A percentile compares a stretch with the other conserved stretches of the same genome.
Evolutionary conservation across 2,797 vertebrate genomes (phyloP).

Genomic region (Rhadinocentrus ornatus): DNA sequence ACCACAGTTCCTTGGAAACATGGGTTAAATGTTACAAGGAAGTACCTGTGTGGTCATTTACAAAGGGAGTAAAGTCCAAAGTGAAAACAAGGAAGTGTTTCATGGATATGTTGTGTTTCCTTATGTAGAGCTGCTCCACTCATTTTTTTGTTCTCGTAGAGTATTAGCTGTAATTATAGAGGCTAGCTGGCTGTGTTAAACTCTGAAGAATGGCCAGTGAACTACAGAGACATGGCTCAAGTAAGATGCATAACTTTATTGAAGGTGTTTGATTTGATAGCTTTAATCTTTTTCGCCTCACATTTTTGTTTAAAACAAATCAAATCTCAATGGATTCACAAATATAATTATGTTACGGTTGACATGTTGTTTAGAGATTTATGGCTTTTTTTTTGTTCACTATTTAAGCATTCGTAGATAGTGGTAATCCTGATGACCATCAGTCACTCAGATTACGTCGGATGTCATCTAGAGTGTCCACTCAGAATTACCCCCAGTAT

Average conservation of each 20-base stretch:
- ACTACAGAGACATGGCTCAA: constrained; percentile 31
- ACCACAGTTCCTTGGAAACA: constrained; percentile 21
- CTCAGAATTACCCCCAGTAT: constrained; percentile 63
- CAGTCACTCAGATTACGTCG: constrained; percentile 62
- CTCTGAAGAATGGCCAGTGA: constrained; percentile 47
- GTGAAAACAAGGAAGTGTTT: constrained; percentile 37
- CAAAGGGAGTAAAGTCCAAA: constrained; percentile 76
- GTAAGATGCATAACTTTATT: not conserved
- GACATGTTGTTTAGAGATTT: no score
- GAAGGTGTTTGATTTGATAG: constrained; percentile 37
- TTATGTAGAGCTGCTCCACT: constrained; percentile 13
- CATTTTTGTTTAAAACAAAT: not conserved
- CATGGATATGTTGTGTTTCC: constrained; percentile 38
- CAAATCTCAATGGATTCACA: not conserved
- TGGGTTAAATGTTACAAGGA: constrained; percentile 78
- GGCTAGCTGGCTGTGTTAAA: constrained; percentile 1
- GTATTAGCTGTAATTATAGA: constrained; percentile 12
- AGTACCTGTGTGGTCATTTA: constrained; percentile 67
- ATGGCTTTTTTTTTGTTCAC: not conserved
- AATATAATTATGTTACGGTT: not conserved
- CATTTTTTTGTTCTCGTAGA: constrained; percentile 2
- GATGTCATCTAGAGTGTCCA: constrained; percentile 34
- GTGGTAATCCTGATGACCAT: constrained; percentile 40
- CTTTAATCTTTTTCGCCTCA: not conserved
- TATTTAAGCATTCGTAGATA: constrained; percentile 21